Evolutionary conservation across 2,113 vertebrate genomes (phyloP), one percentile per base, ranked within the genome.

Genomic region (Oncorhynchus mykiss): DNA sequence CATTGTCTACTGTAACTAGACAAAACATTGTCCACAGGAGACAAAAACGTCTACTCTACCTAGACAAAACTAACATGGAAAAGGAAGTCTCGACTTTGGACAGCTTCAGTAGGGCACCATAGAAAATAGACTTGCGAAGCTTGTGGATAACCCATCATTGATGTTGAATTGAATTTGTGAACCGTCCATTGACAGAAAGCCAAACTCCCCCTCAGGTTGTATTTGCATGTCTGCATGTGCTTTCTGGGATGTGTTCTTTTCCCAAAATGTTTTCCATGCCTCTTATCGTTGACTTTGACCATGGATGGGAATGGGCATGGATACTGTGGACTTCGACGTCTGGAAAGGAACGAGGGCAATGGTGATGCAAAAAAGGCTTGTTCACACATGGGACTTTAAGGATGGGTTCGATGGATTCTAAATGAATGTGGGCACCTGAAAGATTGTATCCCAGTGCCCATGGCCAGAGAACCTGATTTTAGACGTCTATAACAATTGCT

Each of bases 161-260:
- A 89, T 83, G 87, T 84, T 45, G 87, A 88, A 88, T 92, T 89
- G 86, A 45, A 88, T 90, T 90, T 84, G 88, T 91, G 70, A 48
- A 72, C 51, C 16, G 84, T 90, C 84, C 83, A 34, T 87, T 82
- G 86, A 89, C 90, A 85, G 84, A 74, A 89, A 87, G 84, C 89
- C 91, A 87, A 89, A 90, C 49, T 72, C 84, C 80, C 92, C 76
- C 93, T 93, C 93, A 92, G 93, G 92, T 93, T 93, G 88, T 91
- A 91, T 93, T 94, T 94, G 93, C 93, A 94, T 94, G 93, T 88
- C 85, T 94, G 92, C 93, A 94, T 94, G 92, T 86, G 88, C 92
- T 91, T 45, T 45, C 39, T 45, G 39, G 39, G 39, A 45, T 45
- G 39, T 11, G 8, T 45, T 9, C 39, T 45, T 91, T 67, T 74